Conservation (phyloP, 2,797 vertebrate species). For the Leptoclinus maculatus region DNA sequence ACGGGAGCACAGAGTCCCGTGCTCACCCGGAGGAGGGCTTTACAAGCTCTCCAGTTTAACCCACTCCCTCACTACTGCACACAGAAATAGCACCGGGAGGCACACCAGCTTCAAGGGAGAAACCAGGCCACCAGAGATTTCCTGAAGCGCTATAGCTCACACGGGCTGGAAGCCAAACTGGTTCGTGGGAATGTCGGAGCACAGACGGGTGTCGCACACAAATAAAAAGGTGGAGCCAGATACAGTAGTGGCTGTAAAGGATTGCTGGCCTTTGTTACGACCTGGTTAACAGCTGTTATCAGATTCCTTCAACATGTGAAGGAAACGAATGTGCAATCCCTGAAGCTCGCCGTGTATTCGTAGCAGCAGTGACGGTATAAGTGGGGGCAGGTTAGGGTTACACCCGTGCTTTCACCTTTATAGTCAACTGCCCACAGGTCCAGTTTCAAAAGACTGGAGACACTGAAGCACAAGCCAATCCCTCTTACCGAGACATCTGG, state of each 20-base stretch:
- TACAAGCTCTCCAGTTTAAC: constrained; percentile 18
- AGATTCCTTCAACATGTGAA: not conserved
- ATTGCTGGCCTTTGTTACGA: too few species aligned
- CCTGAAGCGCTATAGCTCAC: constrained; percentile 19
- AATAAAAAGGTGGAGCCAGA: constrained; percentile 18
- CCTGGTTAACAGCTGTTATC: not conserved
- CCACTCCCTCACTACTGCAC: constrained; percentile 42
- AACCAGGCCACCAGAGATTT: constrained; percentile 35
- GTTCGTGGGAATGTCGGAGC: constrained; percentile 59
- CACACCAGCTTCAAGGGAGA: constrained; percentile 28
- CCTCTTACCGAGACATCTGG: not conserved
- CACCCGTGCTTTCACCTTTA: constrained; percentile 17
- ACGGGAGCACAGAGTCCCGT: not conserved
- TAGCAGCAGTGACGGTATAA: not conserved
- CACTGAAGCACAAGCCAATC: constrained; percentile 43
- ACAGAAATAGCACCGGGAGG: constrained; percentile 57
- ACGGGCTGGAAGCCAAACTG: constrained; percentile 47
- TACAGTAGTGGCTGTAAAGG: not conserved
- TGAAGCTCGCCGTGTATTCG: not conserved
- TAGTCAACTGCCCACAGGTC: constrained; percentile 25
- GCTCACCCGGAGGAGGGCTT: constrained; percentile 40
- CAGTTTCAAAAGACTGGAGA: constrained; percentile 41
- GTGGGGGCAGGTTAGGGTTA: constrained; percentile 2
- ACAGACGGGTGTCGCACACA: not conserved
- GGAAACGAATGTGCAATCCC: too few species aligned